Percentiles rank a stretch among this genome's conserved stretches.
Conservation (phyloP, 1,140 invertebrate species). For the Semibalanus balanoides region DNA sequence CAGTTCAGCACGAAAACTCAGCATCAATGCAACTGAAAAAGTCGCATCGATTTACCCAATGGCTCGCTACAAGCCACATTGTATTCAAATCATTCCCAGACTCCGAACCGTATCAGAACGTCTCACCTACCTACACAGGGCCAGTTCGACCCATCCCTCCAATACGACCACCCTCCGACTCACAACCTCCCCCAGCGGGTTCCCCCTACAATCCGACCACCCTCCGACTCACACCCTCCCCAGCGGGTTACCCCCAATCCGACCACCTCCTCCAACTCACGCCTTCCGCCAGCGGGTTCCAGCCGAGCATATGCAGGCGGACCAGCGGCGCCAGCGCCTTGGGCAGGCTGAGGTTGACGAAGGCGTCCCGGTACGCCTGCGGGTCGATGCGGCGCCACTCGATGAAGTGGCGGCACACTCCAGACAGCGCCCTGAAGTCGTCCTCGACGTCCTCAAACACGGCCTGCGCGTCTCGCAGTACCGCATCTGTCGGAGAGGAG, state of each 20-base stretch:
- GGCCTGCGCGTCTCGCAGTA: background rate
- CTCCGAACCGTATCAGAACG: no score
- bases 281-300: slow-evolving; percentile 11
- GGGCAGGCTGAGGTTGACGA: slow-evolving; percentile 11
- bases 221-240: no score
- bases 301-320: slow-evolving; percentile 10
- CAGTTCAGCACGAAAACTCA: no score
- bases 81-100: no score
- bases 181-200: background rate
- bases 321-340: slow-evolving; percentile 13
- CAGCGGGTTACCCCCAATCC: background rate
- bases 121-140: background rate
- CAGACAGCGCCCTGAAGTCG: slow-evolving; percentile 10
- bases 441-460: slow-evolving; percentile 12
- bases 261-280: background rate
- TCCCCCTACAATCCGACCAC: no score
- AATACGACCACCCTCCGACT: no score
- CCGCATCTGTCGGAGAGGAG: no score
- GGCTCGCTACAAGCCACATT: no score
- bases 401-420: slow-evolving; percentile 5
- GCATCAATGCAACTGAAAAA: no score
- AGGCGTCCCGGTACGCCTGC: slow-evolving; percentile 12
- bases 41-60: no score
- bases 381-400: slow-evolving; percentile 10
- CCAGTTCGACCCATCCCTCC: no score